A percentile compares a stretch with the other conserved stretches of the same genome.
Conservation (phyloP, 2,888 invertebrate genomes). For the Ametastegia equiseti region DNA sequence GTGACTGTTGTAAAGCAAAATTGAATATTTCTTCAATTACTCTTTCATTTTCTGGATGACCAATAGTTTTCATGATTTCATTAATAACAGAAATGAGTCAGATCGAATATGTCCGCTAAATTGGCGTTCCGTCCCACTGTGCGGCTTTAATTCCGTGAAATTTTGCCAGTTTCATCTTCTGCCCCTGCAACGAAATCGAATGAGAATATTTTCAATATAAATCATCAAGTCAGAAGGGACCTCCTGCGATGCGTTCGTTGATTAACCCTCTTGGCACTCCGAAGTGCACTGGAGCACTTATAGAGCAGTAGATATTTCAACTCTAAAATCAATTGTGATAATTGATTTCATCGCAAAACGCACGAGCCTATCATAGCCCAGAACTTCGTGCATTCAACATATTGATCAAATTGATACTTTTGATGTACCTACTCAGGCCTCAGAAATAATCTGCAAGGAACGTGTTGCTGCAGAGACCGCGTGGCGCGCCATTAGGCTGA, state of each 20-base stretch:
- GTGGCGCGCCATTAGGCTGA: too few relatives aligned
- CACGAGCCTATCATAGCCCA: background rate
- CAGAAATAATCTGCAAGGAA: background rate
- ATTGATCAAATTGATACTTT: background rate
- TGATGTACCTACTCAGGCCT: background rate
- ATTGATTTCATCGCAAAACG: background rate
- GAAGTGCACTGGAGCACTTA: background rate
- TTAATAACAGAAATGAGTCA: too few relatives aligned
- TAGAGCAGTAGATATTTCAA: background rate
- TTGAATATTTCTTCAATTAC: too few relatives aligned
- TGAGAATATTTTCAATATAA: background rate
- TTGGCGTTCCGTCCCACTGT: too few relatives aligned
- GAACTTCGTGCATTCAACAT: background rate
- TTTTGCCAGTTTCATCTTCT: too few relatives aligned
- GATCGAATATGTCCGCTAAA: too few relatives aligned
- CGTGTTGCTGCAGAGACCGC: background rate
- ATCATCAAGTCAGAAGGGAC: background rate
- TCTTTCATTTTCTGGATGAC: too few relatives aligned
- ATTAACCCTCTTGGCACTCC: background rate
- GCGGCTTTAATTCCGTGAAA: too few relatives aligned
- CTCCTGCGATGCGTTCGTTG: background rate
- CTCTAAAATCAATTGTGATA: background rate
- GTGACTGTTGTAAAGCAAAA: too few relatives aligned
- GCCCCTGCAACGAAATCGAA: background rate
- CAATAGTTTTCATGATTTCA: too few relatives aligned